phyloP scores from a whole-genome alignment of 1,140 invertebrate genomes.

The Catajapyx aquilonaris region DNA sequence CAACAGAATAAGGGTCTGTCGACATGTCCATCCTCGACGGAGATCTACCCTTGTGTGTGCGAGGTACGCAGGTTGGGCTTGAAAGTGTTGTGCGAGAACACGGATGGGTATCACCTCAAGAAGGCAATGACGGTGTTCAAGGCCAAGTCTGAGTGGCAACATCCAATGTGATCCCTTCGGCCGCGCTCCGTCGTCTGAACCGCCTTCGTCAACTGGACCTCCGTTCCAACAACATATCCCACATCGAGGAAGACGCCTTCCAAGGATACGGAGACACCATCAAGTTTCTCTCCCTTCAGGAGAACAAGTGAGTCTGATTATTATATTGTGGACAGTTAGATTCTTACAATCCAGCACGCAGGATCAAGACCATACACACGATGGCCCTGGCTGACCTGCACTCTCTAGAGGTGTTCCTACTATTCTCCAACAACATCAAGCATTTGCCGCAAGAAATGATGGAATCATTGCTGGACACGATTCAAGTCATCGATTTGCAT shows the following conservation, averaged over 20 bases:
- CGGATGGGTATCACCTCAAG: constrained; percentile 43
- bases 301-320: constrained; percentile 67
- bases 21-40: constrained; percentile 38
- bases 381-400: constrained; percentile 68
- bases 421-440: constrained; percentile 67
- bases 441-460: constrained; percentile 69
- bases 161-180: constrained; percentile 61
- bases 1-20: background rate
- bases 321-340: too few relatives aligned
- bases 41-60: constrained; percentile 57
- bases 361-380: constrained; percentile 51
- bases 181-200: constrained; percentile 54
- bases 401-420: constrained; percentile 62
- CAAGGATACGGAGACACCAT: constrained; percentile 75
- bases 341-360: too few relatives aligned
- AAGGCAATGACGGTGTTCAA: constrained; percentile 54
- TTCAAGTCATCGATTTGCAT: constrained; percentile 63
- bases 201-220: constrained; percentile 66
- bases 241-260: constrained; percentile 63
- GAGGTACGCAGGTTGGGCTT: constrained; percentile 63
- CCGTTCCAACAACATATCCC: constrained; percentile 62
- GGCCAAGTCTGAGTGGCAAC: constrained; percentile 56
- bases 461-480: constrained; percentile 63
- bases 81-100: constrained; percentile 66
- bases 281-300: constrained; percentile 73